Base-by-base conservation (phyloP, 1,140 invertebrate species). In the Zaprionus gabonicus region DNA sequence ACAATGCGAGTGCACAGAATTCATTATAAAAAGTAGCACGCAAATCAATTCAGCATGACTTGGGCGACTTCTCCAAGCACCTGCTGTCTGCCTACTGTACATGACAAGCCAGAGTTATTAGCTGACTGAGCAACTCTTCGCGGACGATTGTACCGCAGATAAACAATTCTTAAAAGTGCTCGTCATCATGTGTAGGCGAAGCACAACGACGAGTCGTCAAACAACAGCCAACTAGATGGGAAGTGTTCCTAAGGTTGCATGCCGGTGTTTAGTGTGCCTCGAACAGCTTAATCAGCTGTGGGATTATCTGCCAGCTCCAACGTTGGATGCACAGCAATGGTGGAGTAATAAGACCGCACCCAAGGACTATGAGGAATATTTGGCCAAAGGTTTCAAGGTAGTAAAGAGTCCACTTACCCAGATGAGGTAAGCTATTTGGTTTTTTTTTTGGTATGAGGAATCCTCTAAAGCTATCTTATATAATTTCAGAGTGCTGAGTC, bases 281-380 rank as follows among this genome's bases (percentile, higher is more conserved):
- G 20, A 25, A 20, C 20, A 20, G 20, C 20, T 20, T 20, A 20
- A 20, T 20, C 20, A 20, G 20, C 20, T 20, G 10, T 78, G 76
- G 57, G 80, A 57, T 6, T 82, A 88, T 12, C 23, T 88, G 28
- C 71, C 81, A 0, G 58, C 53, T 0, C 91, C 91, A 3, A 44
- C 73, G 25, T 46, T 92, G 31, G 70, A 86, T n/a, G 10, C 68
- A 0, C 68, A 92, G 49, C 69, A 92, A 71, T 92, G 91, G 87
- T 92, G 91, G 91, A 88, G 91, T 27, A 91, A 92, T 67, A 87
- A 72, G 20, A 82, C 76, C 0, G 38, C 75, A 15, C 91, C 91
- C 2, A 74, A 67, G 53, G 91, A 92, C 9, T 92, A 90, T 41
- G 75, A 63, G 0, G 87, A 80, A 17, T 92, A 92, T 80, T 38